A percentile compares a stretch with the other conserved stretches of the same genome.
Conservation (phyloP, 2,113 vertebrate species). For the Pterocles burchelli region DNA sequence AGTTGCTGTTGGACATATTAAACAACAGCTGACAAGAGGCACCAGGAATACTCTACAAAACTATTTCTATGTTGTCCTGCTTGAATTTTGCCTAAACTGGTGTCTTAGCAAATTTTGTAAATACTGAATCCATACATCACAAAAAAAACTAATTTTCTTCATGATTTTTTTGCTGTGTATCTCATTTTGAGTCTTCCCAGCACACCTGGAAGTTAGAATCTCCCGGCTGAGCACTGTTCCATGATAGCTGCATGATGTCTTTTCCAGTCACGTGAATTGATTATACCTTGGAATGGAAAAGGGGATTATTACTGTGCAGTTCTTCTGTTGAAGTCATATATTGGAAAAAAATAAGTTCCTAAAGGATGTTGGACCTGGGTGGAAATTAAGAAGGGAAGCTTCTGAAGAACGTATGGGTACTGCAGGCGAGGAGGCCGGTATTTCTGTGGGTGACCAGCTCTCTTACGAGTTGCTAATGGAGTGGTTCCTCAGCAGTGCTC, state of each 20-base stretch:
- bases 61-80: neutral
- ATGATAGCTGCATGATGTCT: neutral
- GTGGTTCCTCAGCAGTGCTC: neutral
- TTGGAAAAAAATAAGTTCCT: neutral
- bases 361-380: neutral
- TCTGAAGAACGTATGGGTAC: neutral
- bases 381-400: neutral
- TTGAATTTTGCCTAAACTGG: neutral
- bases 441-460: neutral
- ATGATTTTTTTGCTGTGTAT: neutral
- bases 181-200: neutral
- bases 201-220: neutral
- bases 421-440: neutral
- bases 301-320: neutral
- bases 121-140: neutral
- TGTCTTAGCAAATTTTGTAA: neutral
- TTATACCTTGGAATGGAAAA: neutral
- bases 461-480: neutral
- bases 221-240: neutral
- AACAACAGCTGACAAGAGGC: neutral
- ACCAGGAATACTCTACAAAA: neutral
- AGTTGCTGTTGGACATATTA: neutral
- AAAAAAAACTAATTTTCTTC: neutral
- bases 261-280: neutral
- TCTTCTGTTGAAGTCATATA: accelerated